A percentile compares a stretch with the other conserved stretches of the same genome.
Evolutionary conservation across 2,113 vertebrate genomes (phyloP).

Genomic region (Equus przewalskii): DNA sequence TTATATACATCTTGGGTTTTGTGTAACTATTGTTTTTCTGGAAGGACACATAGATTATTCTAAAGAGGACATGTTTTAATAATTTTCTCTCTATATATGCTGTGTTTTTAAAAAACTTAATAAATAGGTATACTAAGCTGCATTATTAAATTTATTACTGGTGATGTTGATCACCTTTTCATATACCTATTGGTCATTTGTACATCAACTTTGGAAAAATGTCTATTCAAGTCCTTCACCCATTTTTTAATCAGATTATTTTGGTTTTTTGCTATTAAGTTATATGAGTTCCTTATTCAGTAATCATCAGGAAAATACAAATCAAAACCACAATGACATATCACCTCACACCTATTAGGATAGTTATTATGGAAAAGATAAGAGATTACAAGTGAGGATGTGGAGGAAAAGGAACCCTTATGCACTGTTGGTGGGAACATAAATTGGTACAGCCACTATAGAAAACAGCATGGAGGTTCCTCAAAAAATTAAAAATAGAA

Average conservation of each 20-base stretch:
- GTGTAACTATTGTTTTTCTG: conserved; percentile 20
- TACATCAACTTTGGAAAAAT: neutral
- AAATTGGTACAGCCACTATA: neutral
- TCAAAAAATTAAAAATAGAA: neutral
- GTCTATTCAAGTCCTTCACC: neutral
- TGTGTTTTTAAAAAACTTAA: neutral
- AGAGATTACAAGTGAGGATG: neutral
- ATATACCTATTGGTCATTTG: neutral
- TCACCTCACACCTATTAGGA: neutral
- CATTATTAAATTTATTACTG: neutral
- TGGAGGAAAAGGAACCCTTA: neutral
- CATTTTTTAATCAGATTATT: neutral
- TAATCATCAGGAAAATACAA: neutral
- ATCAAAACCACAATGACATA: neutral
- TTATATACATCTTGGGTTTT: neutral
- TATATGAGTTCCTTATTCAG: neutral
- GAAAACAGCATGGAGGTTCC: neutral
- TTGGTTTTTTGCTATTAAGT: neutral
- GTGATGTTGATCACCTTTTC: neutral
- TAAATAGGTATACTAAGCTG: neutral
- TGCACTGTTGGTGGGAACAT: neutral
- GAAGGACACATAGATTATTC: neutral
- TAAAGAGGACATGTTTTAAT: neutral
- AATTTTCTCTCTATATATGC: neutral
- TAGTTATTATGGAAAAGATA: neutral